These are phyloP conservation scores for Tyrannus savana DNA, from an alignment of 2,113 vertebrate genomes.

Conservation along the genomic window DNA sequence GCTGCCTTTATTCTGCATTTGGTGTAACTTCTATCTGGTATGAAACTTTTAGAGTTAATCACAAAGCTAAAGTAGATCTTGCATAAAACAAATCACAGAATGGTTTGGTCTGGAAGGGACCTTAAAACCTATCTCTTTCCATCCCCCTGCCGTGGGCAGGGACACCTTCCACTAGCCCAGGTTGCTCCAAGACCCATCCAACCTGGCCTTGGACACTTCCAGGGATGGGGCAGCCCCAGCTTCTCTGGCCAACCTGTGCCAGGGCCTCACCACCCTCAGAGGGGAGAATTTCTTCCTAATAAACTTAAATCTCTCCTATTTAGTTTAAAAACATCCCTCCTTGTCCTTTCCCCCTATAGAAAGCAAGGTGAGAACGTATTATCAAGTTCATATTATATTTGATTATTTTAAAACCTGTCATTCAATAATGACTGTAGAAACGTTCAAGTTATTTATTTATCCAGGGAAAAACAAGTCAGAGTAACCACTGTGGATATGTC, in stretches of 20 bases:
- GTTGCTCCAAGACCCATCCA: not conserved
- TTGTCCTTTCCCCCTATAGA: not conserved
- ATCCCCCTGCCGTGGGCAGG: too few relatives aligned
- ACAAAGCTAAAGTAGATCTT: not conserved
- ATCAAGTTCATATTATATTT: fast-evolving
- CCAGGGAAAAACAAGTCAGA: not conserved
- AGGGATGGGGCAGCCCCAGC: not conserved
- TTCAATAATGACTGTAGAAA: not conserved
- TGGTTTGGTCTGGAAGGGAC: not conserved
- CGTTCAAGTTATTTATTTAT: not conserved
- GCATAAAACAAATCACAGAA: not conserved
- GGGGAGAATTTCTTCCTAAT: not conserved
- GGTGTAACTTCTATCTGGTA: not conserved
- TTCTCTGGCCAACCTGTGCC: not conserved
- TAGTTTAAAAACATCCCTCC: not conserved
- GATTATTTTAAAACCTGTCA: not conserved
- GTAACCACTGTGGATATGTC: fast-evolving
- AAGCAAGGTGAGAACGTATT: not conserved
- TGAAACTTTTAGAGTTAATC: not conserved
- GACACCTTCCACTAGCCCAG: not conserved
- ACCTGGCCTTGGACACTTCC: not conserved
- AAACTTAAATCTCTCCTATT: not conserved
- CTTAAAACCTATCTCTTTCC: not conserved
- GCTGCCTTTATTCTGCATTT: not conserved
- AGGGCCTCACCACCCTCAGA: not conserved